Base-by-base conservation (phyloP, 2,888 invertebrate genomes). In the Tiliacea aurago region DNA sequence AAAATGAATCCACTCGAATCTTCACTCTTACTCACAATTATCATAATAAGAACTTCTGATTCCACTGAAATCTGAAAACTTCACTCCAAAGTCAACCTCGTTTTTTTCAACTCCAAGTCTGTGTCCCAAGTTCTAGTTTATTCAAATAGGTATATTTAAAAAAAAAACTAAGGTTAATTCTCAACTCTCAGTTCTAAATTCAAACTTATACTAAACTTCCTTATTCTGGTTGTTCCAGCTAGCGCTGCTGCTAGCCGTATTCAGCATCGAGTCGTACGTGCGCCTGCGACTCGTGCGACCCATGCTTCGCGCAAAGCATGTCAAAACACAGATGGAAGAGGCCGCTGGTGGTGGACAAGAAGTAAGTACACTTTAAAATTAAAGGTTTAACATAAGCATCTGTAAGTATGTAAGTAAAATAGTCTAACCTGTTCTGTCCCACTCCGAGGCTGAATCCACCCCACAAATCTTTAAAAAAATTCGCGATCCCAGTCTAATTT, bases 291-390 rank as follows among this genome's bases (percentile, higher is more conserved):
- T 98, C 76, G 98, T 98, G 64, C 97, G 97, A 15, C 97, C 98
- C 18, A 97, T 99, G 90, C 94, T 98, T 55, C 96, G 96, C 51
- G 96, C 98, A 78, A 98, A 98, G 93, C 97, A 97, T 75, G 96
- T 97, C 86, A 98, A 98, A 91, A 98, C 97, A 23, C 97, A 97
- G 83, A 97, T 98, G 91, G 98, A 98, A 91, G 97, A 97, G 66
- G 97, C 97, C 0, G 97, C 98, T 6, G 98, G 98, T 41, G 97
- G 98, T 67, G 98, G 98, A 1, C 97, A 97, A 88, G 98, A 98
- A 95, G 96, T 96, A 71, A 93, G 90, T 87, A 94, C 15, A 23
- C 23, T 41, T 41, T 41, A 41, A 41, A 41, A 41, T 41, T 41
- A 41, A 9, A 41, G 41, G 7, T 7, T 1, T 41, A 41, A 41